Conservation (phyloP, 2,797 vertebrate genomes). For the Cryptoprocta ferox region DNA sequence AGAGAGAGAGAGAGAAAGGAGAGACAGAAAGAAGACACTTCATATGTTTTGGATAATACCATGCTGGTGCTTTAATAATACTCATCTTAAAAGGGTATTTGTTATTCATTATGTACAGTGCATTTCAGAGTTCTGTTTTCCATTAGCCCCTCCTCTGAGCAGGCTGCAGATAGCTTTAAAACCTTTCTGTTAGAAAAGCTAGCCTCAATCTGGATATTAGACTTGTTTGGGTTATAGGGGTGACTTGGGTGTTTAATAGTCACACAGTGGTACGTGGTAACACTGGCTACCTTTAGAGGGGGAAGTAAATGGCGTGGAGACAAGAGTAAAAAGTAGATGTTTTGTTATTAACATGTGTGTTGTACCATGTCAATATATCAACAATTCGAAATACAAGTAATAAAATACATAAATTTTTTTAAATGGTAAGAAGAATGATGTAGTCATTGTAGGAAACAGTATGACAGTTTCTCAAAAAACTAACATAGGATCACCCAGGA, state of each 20-base stretch:
- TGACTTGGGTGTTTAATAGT: background rate
- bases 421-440: background rate
- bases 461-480: background rate
- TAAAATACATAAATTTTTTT: background rate
- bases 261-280: background rate
- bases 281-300: background rate
- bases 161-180: background rate
- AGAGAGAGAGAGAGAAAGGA: conserved; percentile 58
- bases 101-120: conserved; percentile 77
- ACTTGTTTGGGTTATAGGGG: background rate
- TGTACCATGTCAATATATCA: background rate
- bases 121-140: conserved; percentile 55
- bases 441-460: background rate
- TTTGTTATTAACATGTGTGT: background rate
- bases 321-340: background rate
- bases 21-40: conserved; percentile 65
- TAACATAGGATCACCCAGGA: background rate
- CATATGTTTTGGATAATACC: conserved; percentile 83
- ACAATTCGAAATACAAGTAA: background rate
- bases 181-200: background rate
- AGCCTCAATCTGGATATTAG: background rate
- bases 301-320: background rate
- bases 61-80: conserved; percentile 85
- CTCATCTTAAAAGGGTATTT: conserved; percentile 77
- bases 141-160: conserved; percentile 40